Evolutionary conservation across 2,888 invertebrate species (phyloP), one percentile per base, ranked within the genome.

Genomic region (Isoperla grammatica): DNA sequence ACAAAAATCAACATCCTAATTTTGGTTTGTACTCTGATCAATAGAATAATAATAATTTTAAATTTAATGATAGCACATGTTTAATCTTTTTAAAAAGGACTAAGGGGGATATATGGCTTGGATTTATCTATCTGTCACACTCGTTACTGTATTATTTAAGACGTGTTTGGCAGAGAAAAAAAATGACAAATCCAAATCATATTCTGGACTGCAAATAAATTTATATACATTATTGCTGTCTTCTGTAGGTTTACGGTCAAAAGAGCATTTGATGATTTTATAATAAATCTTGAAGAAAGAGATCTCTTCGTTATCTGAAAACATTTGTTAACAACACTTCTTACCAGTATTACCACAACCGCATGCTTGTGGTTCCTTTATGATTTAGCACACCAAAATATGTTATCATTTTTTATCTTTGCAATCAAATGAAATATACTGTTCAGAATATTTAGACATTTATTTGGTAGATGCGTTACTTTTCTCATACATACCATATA

Each of bases 261-360:
- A 42, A 61, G 61, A 64, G 62, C 64, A 64, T 64, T 64, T 64
- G 64, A 64, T 62, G 62, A 64, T 64, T 64, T 64, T 64, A 64
- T 64, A 64, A 64, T 64, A 64, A 64, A 64, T 59, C 62, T 64
- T 64, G 45, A 64, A 59, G 60, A 64, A 64, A 64, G 39, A 49
- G 40, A 50, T 56, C 23, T 39, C 48, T 59, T 17, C 17, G 45
- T 45, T 45, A 45, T 45, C 45, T 19, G 42, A 45, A 45, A 29
- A 29, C 15, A 45, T 45, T 45, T 45, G 45, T 45, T 19, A 45
- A 45, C 45, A 19, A 45, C 11, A 19, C 45, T 45, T 45, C n/a
- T 45, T 45, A 45, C 45, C 45, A 45, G 15, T 12, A 40, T 40
- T 40, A 15, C 29, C 29, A 29, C 29, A 29, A 29, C 29, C 8